Base-by-base conservation (phyloP, 2,113 vertebrate species). In the Malurus cyaneus region DNA sequence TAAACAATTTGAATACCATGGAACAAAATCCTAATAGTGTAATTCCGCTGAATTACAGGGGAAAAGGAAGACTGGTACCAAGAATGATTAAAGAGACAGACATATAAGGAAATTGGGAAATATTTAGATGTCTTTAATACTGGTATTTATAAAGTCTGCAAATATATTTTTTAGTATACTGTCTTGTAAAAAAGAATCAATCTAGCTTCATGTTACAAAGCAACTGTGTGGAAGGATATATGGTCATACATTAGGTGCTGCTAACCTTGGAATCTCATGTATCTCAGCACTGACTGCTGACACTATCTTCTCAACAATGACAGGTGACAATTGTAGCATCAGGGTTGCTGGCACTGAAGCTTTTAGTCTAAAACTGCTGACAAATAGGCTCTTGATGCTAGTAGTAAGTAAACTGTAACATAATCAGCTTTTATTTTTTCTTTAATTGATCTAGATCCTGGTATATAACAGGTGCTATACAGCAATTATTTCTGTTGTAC, bases 1-100 rank as follows among this genome's bases (percentile, higher is more conserved):
- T 70, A 31, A 86, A 78, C 42, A 53, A 61, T 66, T 23, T 86
- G 42, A 92, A 83, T 53, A 83, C 12, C 23, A 47, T 16, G 20
- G 25, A 88, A 85, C 14, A 92, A 77, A 96, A 85, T 72, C 59
- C 74, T 80, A 73, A n/a, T 26, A 52, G 4, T 65, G 7, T 23
- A 31, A 62, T 66, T 93, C 53, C n/a, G 7, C 13, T 50, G 50
- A 83, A 93, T 77, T 8, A 66, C 17, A 54, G 17, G 6, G 13
- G 5, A 67, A 11, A n/a, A 85, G 3, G 12, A 82, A 69, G 39
- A 67, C 6, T 36, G 2, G 6, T 61, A 71, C 2, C 13, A 69
- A 73, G 44, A 70, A 81, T 42, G 6, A 72, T 20, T 73, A 54
- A 81, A 87, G 17, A 73, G 72, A 56, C 1, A 65, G 3, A 41